Evolutionary conservation across 2,888 invertebrate genomes (phyloP).

Genomic region (Drepana falcataria): DNA sequence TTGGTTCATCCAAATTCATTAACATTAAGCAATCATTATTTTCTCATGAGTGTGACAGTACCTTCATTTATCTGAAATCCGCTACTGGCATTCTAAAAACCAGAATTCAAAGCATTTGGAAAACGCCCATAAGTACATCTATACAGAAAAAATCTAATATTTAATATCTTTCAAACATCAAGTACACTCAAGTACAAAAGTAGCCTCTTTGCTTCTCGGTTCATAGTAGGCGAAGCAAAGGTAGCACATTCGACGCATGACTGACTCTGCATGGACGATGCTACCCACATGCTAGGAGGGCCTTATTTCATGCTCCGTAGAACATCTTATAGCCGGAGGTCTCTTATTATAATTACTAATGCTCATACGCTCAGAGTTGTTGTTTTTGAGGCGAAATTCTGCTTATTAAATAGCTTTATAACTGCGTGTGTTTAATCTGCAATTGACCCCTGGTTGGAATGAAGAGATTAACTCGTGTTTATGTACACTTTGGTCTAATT

Average conservation of each 20-base stretch:
- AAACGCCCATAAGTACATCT: constrained; percentile 5
- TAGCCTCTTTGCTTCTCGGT: constrained; percentile 40
- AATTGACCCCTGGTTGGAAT: neutral
- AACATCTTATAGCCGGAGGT: constrained; percentile 75
- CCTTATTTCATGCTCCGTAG: constrained; percentile 73
- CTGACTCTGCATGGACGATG: constrained; percentile 57
- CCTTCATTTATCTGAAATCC: neutral
- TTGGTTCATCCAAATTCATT: no score
- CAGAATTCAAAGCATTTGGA: neutral
- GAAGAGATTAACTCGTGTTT: neutral
- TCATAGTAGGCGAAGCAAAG: constrained; percentile 30
- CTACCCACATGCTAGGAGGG: constrained; percentile 40
- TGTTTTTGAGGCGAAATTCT: constrained; percentile 44
- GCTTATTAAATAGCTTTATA: constrained; percentile 15
- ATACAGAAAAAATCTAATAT: constrained; percentile 10
- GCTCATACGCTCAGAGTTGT: constrained; percentile 62
- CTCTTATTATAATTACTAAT: constrained; percentile 74
- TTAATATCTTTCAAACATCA: constrained; percentile 17
- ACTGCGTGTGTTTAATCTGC: constrained; percentile 1
- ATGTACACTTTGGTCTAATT: neutral
- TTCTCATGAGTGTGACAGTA: no score
- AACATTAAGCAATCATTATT: no score
- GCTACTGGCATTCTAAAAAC: neutral
- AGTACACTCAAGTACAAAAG: constrained; percentile 30
- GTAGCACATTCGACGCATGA: constrained; percentile 48